Evolutionary conservation across 2,888 invertebrate species (phyloP).

Genomic region (Xestoiulus laeticollis): DNA sequence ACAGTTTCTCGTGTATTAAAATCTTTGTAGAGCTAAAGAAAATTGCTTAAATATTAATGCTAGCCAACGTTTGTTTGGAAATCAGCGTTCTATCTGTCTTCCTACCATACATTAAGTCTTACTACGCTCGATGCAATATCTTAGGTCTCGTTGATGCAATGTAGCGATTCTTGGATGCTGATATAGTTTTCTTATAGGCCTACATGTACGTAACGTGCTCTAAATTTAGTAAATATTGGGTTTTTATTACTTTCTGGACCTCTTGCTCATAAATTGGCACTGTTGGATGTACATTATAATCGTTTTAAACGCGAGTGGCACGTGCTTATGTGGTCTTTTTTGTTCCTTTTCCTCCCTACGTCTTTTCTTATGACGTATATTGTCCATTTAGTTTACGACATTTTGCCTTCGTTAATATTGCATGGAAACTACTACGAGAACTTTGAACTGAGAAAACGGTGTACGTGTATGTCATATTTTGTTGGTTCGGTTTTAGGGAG

Average conservation of each 20-base stretch:
- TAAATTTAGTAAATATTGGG: background rate
- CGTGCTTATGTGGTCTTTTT: background rate
- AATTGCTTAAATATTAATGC: constrained; percentile 28
- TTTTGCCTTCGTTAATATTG: background rate
- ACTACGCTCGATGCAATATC: background rate
- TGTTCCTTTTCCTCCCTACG: background rate
- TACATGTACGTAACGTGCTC: background rate
- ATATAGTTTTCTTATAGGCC: background rate
- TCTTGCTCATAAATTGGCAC: background rate
- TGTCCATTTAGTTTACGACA: background rate
- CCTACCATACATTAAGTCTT: too few species aligned
- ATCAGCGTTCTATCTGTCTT: background rate
- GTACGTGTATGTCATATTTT: too few species aligned
- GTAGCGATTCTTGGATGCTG: background rate
- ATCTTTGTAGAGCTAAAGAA: background rate
- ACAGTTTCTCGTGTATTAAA: background rate
- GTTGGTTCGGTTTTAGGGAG: background rate
- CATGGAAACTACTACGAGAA: background rate
- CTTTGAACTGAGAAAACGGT: background rate
- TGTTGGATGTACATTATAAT: background rate
- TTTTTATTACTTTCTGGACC: background rate
- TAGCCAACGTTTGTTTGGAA: background rate
- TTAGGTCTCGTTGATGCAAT: background rate
- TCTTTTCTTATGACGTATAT: background rate
- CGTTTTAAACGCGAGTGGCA: background rate